Conservation (phyloP, 2,888 invertebrate species). For the Eupithecia inturbata region DNA sequence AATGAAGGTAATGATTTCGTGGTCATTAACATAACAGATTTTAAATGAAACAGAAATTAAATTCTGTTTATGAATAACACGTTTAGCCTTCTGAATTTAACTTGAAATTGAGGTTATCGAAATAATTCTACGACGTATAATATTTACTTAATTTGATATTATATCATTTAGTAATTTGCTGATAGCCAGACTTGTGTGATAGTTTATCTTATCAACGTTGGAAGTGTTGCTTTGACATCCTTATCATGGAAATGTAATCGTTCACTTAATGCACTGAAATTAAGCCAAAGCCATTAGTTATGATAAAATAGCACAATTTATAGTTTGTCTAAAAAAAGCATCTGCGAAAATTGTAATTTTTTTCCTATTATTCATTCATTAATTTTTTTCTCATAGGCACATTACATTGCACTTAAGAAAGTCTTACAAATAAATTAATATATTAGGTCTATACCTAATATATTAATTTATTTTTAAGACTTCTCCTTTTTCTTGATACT, state of each 20-base stretch:
- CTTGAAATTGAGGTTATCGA: conserved; percentile 1
- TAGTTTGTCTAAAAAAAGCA: too few relatives aligned
- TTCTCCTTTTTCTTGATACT: too few relatives aligned
- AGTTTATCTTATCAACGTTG: conserved; percentile 33
- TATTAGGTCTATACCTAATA: too few relatives aligned
- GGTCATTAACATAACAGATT: conserved; percentile 7
- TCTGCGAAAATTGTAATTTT: too few relatives aligned
- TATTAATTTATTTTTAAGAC: too few relatives aligned
- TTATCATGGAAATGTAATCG: conserved; percentile 27
- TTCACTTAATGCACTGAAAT: conserved; percentile 16
- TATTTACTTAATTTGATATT: conserved; percentile 18
- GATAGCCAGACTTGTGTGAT: conserved; percentile 30
- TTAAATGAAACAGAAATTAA: conserved; percentile 5
- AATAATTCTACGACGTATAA: neutral
- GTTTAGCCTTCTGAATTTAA: neutral
- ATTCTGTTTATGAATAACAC: neutral
- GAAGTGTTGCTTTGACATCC: conserved; percentile 29
- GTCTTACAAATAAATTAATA: too few relatives aligned
- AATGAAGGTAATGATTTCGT: conserved; percentile 11
- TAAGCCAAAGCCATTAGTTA: neutral
- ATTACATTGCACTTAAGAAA: too few relatives aligned
- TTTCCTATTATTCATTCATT: too few relatives aligned
- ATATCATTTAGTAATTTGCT: conserved; percentile 28
- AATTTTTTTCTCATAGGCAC: too few relatives aligned
- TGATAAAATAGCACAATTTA: too few relatives aligned